A percentile compares a stretch with the other conserved stretches of the same genome.
Conservation (phyloP, 1,140 invertebrate species). For the Akabosia matsudoensis region DNA sequence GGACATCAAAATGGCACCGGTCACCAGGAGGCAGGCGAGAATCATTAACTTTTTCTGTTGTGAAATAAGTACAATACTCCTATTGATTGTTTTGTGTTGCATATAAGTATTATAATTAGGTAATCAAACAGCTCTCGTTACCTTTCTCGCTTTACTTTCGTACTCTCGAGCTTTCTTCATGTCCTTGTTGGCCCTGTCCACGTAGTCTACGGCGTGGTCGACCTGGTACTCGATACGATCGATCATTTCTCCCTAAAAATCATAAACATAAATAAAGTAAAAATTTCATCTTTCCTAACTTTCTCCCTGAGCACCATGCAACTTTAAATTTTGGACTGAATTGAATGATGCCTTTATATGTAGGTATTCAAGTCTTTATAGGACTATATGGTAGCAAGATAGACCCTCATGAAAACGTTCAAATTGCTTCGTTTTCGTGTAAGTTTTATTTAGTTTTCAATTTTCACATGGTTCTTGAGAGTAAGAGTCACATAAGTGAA, state of each 20-base stretch:
- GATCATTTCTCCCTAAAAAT: slow-evolving; percentile 85
- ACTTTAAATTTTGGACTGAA: too few relatives aligned
- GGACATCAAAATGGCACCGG: slow-evolving; percentile 11
- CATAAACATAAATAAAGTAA: background rate
- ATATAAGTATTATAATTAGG: background rate
- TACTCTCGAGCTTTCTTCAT: slow-evolving; percentile 66
- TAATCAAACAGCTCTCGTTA: background rate
- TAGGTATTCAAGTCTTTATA: too few relatives aligned
- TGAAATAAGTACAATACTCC: background rate
- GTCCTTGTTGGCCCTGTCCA: slow-evolving; percentile 62
- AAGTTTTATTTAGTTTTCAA: too few relatives aligned
- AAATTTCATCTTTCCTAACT: slow-evolving; percentile 1
- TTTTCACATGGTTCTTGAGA: too few relatives aligned
- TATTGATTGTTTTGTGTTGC: background rate
- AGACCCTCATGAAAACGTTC: too few relatives aligned
- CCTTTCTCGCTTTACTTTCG: slow-evolving; percentile 59
- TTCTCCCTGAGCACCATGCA: background rate
- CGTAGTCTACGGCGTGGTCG: slow-evolving; percentile 65
- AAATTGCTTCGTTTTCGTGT: too few relatives aligned
- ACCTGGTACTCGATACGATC: slow-evolving; percentile 90
- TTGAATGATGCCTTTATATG: too few relatives aligned
- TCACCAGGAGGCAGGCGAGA: slow-evolving; percentile 13
- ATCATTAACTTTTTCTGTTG: slow-evolving; percentile 28
- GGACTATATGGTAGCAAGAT: too few relatives aligned
- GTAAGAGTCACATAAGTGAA: too few relatives aligned